Base-by-base conservation (phyloP, 2,113 vertebrate species). In the Scopus umbretta region DNA sequence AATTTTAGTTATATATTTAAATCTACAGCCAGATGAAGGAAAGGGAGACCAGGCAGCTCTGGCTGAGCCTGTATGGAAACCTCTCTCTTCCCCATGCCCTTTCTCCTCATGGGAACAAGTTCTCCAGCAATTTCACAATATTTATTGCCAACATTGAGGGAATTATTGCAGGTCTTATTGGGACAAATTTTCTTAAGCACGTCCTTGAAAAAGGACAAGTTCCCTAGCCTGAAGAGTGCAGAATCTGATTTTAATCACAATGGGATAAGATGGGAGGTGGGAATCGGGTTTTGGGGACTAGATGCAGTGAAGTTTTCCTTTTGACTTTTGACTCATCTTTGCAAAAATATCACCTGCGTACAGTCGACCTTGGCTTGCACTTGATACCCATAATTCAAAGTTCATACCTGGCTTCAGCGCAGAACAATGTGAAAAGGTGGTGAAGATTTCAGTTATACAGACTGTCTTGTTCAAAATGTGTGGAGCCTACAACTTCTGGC, bases 391-490 rank as follows among this genome's bases (percentile, higher is more conserved):
- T 14, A 49, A 85, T 63, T 6, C 3, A 1, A 16, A 14, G 56
- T 1, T 68, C 38, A 1, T 1, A 2, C 11, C 53, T 30, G 66
- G 15, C 40, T 61, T 55, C 19, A 27, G 34, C 9, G 15, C 25
- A 1, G 25, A 29, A 3, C 1, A 4, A 5, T 1, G 18, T 26
- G 82, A 9, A 13, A 38, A 23, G 17, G 47, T 5, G 50, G 3
- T 7, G 50, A 12, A 50, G 52, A 7, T 34, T 63, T 21, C 34
- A 2, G 65, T 0, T 42, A 20, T 1, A 30, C 25, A 52, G 75
- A 5, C 36, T 21, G 10, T 7, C 47, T 58, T 25, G 19, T 32
- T 15, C 55, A 5, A 5, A 43, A 18, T 0, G 0, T 0, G 26
- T 7, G 27, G 32, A 76, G 53, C 56, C 38, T 34, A 5, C n/a